phyloP scores from a whole-genome alignment of 2,113 vertebrate species.

The Amphiprion ocellaris region DNA sequence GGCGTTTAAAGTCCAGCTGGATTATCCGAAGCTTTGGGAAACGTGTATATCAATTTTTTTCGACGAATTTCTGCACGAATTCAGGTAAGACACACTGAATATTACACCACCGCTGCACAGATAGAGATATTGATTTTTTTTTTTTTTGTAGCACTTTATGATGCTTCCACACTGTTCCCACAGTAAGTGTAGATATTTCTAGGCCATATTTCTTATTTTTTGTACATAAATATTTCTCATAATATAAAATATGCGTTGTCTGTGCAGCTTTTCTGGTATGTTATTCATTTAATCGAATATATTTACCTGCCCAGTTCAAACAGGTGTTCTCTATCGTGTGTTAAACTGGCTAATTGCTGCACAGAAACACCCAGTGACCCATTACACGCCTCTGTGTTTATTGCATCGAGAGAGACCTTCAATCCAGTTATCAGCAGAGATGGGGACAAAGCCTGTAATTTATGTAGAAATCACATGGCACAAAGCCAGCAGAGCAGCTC shows the following conservation, averaged over 20 bases:
- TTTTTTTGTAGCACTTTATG: neutral
- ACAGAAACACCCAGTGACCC: neutral
- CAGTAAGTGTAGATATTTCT: too few species aligned
- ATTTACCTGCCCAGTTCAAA: neutral
- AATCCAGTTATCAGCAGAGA: neutral
- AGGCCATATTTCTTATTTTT: too few species aligned
- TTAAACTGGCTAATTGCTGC: neutral
- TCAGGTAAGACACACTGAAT: constrained; percentile 53
- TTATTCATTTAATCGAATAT: too few species aligned
- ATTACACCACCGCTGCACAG: neutral
- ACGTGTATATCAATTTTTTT: neutral
- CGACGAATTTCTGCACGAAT: constrained; percentile 6
- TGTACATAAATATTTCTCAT: too few species aligned
- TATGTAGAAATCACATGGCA: neutral
- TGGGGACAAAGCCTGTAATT: constrained; percentile 4
- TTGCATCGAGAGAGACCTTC: constrained; percentile 16
- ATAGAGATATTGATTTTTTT: neutral
- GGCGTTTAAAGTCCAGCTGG: constrained; percentile 65
- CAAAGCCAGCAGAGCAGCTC: neutral
- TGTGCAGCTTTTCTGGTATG: too few species aligned
- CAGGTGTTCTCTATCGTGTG: neutral
- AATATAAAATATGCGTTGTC: too few species aligned
- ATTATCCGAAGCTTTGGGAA: constrained; percentile 31
- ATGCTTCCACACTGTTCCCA: neutral
- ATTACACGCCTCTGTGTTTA: neutral